Evolutionary conservation across 2,113 vertebrate species (phyloP).

Genomic region (Osmerus mordax): DNA sequence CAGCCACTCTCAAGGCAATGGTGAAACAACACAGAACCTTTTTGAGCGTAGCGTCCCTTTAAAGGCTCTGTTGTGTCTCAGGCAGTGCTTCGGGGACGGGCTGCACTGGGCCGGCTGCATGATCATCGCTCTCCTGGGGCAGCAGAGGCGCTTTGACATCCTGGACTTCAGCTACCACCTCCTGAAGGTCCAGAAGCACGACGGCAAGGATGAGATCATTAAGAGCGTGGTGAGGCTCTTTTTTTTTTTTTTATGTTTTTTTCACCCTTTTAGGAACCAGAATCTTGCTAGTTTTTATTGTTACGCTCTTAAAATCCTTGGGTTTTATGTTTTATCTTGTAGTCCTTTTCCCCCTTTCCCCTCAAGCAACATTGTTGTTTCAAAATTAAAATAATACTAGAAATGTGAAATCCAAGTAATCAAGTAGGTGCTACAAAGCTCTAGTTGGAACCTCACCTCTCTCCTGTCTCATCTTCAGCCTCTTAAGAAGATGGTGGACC

Average conservation of each 20-base stretch:
- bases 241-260: neutral
- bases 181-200: conserved; percentile 96
- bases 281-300: too few relatives aligned
- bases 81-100: conserved; percentile 97
- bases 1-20: neutral
- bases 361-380: too few relatives aligned
- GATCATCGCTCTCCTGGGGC: conserved; percentile 93
- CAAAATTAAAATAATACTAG: too few relatives aligned
- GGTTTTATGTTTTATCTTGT: too few relatives aligned
- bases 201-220: conserved; percentile 98
- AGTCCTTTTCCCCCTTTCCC: too few relatives aligned
- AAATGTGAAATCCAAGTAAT: neutral
- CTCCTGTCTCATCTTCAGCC: conserved; percentile 66
- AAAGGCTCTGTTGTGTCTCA: conserved; percentile 43
- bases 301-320: too few relatives aligned
- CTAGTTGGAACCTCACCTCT: neutral
- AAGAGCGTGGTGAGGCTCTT: conserved; percentile 90
- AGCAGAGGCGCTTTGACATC: conserved; percentile 96
- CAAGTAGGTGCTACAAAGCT: too few relatives aligned
- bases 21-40: neutral
- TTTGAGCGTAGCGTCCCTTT: neutral
- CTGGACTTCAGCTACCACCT: conserved; percentile 99
- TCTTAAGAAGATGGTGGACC: conserved; percentile 98
- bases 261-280: too few relatives aligned
- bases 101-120: conserved; percentile 98